phyloP scores from a whole-genome alignment of 2,888 invertebrate genomes.

The Chaetoderma sp. region DNA sequence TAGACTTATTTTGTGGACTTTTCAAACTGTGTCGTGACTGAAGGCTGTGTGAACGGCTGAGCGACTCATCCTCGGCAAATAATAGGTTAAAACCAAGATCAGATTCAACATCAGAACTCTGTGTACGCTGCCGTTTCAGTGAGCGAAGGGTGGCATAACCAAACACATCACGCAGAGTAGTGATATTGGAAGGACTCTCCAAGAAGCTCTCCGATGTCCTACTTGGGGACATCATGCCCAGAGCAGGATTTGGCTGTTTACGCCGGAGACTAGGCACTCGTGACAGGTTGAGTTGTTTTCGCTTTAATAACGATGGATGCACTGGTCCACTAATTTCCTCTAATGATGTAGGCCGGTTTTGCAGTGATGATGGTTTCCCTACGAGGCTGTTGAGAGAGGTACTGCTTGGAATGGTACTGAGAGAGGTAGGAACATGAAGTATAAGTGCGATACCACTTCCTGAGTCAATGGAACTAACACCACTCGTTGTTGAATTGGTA shows the following conservation, averaged over 20 bases:
- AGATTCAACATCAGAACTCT: slow-evolving; percentile 55
- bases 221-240: slow-evolving; percentile 30
- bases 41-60: neutral
- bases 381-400: slow-evolving; percentile 69
- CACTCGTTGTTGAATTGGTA: slow-evolving; percentile 83
- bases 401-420: slow-evolving; percentile 90
- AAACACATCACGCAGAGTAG: slow-evolving; percentile 64
- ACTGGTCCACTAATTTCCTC: slow-evolving; percentile 63
- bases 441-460: slow-evolving; percentile 57
- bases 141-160: slow-evolving; percentile 68
- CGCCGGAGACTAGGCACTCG: slow-evolving; percentile 60
- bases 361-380: neutral
- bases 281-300: slow-evolving; percentile 59
- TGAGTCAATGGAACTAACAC: slow-evolving; percentile 85
- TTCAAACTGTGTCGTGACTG: neutral
- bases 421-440: slow-evolving; percentile 64
- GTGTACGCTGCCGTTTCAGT: slow-evolving; percentile 61
- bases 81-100: slow-evolving; percentile 43
- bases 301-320: slow-evolving; percentile 60
- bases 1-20: neutral
- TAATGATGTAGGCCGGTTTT: too few relatives aligned
- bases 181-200: slow-evolving; percentile 52
- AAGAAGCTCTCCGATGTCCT: slow-evolving; percentile 28
- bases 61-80: slow-evolving; percentile 37
- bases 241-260: slow-evolving; percentile 42